Conservation (phyloP, 2,797 vertebrate genomes). For the Coreius guichenoti region DNA sequence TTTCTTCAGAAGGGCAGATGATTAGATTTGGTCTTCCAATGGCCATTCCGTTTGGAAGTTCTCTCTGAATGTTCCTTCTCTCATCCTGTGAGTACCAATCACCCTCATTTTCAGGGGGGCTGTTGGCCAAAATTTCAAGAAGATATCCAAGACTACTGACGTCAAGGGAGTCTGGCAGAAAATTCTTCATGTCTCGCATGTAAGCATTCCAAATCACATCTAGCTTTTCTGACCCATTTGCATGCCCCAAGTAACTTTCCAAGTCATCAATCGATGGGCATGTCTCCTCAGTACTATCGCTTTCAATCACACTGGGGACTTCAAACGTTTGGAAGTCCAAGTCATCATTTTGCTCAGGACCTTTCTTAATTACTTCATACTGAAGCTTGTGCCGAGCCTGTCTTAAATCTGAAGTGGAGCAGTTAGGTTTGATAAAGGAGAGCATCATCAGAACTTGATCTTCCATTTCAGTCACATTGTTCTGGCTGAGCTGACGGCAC, state of each 20-base stretch:
- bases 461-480: constrained; percentile 64
- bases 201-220: constrained; percentile 84
- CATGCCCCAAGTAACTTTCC: constrained; percentile 61
- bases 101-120: constrained; percentile 59
- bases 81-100: constrained; percentile 49
- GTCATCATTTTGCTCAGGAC: constrained; percentile 70
- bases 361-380: constrained; percentile 74
- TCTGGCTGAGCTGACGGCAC: constrained; percentile 79
- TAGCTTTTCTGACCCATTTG: constrained; percentile 65
- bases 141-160: constrained; percentile 82
- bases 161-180: constrained; percentile 83
- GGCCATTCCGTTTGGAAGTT: constrained; percentile 79
- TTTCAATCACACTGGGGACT: constrained; percentile 48
- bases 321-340: constrained; percentile 79
- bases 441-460: constrained; percentile 88
- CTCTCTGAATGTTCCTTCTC: constrained; percentile 65
- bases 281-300: constrained; percentile 47
- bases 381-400: constrained; percentile 73
- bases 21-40: constrained; percentile 88
- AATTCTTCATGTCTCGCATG: constrained; percentile 78
- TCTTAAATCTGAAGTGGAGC: constrained; percentile 73
- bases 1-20: constrained; percentile 82
- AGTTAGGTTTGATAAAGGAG: constrained; percentile 84
- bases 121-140: constrained; percentile 78
- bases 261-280: constrained; percentile 41